Evolutionary conservation across 1,140 invertebrate species (phyloP).

Genomic region (Cotesia glomerata): DNA sequence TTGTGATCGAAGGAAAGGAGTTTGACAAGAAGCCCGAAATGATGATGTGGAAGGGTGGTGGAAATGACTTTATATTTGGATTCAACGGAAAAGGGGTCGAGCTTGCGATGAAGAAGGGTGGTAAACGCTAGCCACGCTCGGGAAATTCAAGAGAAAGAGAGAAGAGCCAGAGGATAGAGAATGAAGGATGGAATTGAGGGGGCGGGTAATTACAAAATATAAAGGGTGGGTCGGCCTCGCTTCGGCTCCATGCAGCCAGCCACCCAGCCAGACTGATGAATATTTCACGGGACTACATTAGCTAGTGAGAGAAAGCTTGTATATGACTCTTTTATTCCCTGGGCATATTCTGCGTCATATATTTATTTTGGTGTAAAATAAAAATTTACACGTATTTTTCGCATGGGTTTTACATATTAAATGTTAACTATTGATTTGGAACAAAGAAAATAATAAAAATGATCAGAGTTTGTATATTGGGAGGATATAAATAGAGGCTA

Average conservation of each 20-base stretch:
- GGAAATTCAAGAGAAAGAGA: slow-evolving; percentile 23
- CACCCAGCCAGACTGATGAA: slow-evolving; percentile 57
- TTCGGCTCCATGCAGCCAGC: slow-evolving; percentile 48
- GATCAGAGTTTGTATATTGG: neutral
- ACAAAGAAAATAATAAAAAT: neutral
- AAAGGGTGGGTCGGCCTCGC: slow-evolving; percentile 54
- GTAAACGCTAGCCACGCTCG: neutral
- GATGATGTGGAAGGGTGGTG: neutral
- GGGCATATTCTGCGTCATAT: neutral
- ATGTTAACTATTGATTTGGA: too few relatives aligned
- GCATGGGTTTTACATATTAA: neutral
- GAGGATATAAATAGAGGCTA: neutral
- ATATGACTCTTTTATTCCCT: slow-evolving; percentile 53
- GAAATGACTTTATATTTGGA: neutral
- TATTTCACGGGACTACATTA: slow-evolving; percentile 61
- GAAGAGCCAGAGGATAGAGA: slow-evolving; percentile 4
- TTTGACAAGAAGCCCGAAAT: neutral
- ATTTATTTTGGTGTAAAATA: neutral
- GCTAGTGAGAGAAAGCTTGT: slow-evolving; percentile 50
- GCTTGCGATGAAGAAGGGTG: slow-evolving; percentile 27
- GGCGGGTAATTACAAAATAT: slow-evolving; percentile 62
- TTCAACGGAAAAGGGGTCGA: slow-evolving; percentile 21
- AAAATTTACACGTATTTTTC: neutral
- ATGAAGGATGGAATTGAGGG: slow-evolving; percentile 40
- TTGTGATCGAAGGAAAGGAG: neutral